Base-by-base conservation (phyloP, 2,888 invertebrate genomes). In the Oscheius sp. region DNA sequence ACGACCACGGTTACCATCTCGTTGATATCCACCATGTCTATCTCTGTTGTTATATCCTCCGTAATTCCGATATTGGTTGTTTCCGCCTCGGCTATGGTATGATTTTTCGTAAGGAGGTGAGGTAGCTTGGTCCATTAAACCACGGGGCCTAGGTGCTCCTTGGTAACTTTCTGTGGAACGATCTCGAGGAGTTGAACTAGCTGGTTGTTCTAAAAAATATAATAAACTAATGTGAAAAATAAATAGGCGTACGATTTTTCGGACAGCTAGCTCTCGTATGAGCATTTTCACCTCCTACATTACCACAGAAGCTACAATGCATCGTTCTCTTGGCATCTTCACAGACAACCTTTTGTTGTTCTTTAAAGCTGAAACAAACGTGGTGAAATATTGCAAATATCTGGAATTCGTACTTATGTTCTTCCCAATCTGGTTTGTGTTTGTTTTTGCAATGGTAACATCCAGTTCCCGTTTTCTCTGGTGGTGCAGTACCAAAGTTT, bases 221-320 rank as follows among this genome's bases (percentile, higher is more conserved):
- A 7, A 49, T 18, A 49, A 7, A 49, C 13, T 5, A 55, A 35
- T 9, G 5, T 55, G 23, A 25, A 55, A 2, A 55, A 6, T 7
- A 23, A n/a, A n/a, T n/a, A n/a, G n/a, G n/a, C 55, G 7, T 23
- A 55, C 55, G 13, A 3, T 25, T 55, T 25, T 55, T 55, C 25
- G 16, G 16, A 41, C 64, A 63, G 41, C 21, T 25, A 13, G 25
- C 21, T 23, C n/a, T n/a, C 16, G 64, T 46, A 68, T 68, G 68
- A 53, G 68, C 68, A 16, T 45, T 41, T 18, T 18, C 53, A 6
- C 68, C 68, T 35, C 68, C 68, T 29, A 52, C 27, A 7, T 55
- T 25, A 53, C 23, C n/a, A 23, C 68, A 68, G n/a, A 16, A 23
- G 6, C 25, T 35, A 49, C 68, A 68, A 12, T 52, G 18, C 68